Conservation (phyloP, 1,140 invertebrate species). For the Panagrolaimus sp. region DNA sequence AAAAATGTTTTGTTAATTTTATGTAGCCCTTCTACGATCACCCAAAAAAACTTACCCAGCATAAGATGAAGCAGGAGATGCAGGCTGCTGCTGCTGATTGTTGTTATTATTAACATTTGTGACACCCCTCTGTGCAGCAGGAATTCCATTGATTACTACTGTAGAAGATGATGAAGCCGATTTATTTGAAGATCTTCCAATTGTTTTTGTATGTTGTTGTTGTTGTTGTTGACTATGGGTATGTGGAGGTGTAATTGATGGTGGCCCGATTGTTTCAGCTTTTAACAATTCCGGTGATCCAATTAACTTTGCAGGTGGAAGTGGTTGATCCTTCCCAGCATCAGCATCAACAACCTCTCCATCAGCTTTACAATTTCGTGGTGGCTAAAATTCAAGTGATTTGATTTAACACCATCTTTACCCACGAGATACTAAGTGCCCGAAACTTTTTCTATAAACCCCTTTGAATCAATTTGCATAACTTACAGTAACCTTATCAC, state of each 20-base stretch:
- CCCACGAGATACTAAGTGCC: no score
- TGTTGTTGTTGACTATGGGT: no score
- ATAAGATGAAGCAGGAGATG: no score
- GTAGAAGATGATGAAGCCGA: background rate
- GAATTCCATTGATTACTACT: background rate
- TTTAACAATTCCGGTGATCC: background rate
- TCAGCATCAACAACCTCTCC: slow-evolving; percentile 24
- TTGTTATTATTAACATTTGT: background rate
- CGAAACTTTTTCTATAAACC: no score
- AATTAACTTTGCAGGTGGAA: background rate
- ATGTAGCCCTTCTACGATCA: no score
- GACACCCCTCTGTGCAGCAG: background rate
- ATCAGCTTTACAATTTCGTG: slow-evolving; percentile 39
- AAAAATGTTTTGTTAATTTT: no score
- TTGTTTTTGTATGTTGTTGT: background rate
- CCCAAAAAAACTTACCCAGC: no score
- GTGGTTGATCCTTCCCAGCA: background rate
- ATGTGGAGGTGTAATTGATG: background rate
- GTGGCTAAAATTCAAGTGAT: no score
- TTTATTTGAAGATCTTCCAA: background rate
- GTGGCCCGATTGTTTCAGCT: background rate
- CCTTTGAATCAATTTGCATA: background rate
- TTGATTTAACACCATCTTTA: no score
- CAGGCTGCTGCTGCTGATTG: no score
- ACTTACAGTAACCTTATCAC: slow-evolving; percentile 46